Base-by-base conservation (phyloP, 2,113 vertebrate genomes). In the Bufo bufo region DNA sequence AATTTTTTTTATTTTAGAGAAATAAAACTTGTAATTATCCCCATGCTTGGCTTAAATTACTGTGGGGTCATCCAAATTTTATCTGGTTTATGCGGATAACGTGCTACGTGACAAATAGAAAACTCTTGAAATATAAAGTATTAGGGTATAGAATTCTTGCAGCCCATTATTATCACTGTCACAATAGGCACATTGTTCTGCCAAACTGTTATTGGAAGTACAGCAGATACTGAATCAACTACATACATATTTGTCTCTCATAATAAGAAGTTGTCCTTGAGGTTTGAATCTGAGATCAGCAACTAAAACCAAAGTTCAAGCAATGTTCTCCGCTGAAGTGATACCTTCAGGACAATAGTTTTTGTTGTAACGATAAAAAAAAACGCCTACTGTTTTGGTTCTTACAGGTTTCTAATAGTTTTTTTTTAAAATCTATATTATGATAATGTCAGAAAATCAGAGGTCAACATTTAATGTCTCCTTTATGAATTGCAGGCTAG, bases 21-120 rank as follows among this genome's bases (percentile, higher is more conserved):
- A 13, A 19, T 85, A 58, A 74, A 85, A 74, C 66, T 52, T 74
- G 54, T 65, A 75, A 85, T 85, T 85, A 75, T 85, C 54, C 52
- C 54, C 63, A 74, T 45, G 6, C 83, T 85, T 85, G 69, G 83
- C 83, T 45, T 12, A 5, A 47, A 45, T 19, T 54, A 59, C 69
- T 11, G 6, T 6, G 69, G 54, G 83, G 83, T 85, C 83, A 85
- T 85, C 83, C 66, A 85, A 74, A 45, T 74, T 85, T 59, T 85
- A 85, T 59, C 23, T 85, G 83, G 54, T 75, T 74, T 74, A 59
- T 45, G n/a, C 45, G 66, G 49, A 85, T 69, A 71, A 45, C 52
- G 45, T 19, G 17, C 45, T 65, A 65, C 16, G 45, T 82, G 61
- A 83, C 8, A 50, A 17, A 66, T 6, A 75, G 63, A 72, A 59